Evolutionary conservation across 2,797 vertebrate genomes (phyloP), one percentile per base, ranked within the genome.

Genomic region (Echeneis naucrates): DNA sequence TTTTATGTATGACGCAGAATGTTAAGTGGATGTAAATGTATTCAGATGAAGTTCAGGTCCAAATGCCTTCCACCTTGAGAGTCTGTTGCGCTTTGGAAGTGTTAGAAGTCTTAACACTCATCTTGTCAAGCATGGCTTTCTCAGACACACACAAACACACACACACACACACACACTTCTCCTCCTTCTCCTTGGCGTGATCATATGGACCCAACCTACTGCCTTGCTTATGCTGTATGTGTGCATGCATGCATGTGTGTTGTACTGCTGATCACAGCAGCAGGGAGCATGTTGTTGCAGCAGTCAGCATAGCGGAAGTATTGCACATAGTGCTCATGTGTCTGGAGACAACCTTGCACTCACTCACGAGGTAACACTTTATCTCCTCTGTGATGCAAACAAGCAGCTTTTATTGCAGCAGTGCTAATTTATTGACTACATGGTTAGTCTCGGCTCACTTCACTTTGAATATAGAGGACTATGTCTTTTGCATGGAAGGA

Each of bases 21-120:
- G 76, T 72, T 78, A 87, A 91, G 77, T 76, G 69, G 32, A 89
- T 92, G 88, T 77, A 83, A 83, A 89, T 89, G 32, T 75, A 85
- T 92, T 86, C 80, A 68, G 48, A 75, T 79, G 70, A 64, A 32
- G 37, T 77, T 51, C 10, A 9, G 67, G 63, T 76, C 76, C 44
- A 77, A 82, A 71, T 78, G 75, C 68, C 77, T 76, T 81, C 62
- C 68, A 81, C 66, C 66, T 80, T 83, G 61, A 79, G 70, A 67
- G 55, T 68, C 42, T 54, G 2, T 35, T 40, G 8, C 65, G 63
- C 63, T 72, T 72, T 62, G 65, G 72, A 58, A 32, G 50, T 72
- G 69, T 72, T 82, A 64, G n/a, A 78, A 75, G 68, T 66, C 17
- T 56, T 66, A 62, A 68, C 27, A 47, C 42, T 62, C 32, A 1